Conservation (phyloP, 2,888 invertebrate species). For the Cartodere bifasciata region DNA sequence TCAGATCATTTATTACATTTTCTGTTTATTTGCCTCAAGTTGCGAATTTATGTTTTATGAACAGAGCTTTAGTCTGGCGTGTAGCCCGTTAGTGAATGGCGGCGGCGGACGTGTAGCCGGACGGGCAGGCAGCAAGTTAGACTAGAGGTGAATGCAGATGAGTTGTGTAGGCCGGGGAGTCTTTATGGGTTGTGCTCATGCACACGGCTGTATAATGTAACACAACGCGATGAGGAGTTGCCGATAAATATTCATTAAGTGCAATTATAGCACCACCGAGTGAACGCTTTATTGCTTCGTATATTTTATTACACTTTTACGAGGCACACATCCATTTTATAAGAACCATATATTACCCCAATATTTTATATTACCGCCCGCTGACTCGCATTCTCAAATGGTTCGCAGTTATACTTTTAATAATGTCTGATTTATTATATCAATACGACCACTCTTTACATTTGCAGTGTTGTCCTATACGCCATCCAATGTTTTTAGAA, state of each 20-base stretch:
- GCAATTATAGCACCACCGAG: constrained; percentile 37
- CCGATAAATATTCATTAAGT: constrained; percentile 38
- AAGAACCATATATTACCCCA: constrained; percentile 23
- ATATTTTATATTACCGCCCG: constrained; percentile 24
- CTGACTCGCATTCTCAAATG: constrained; percentile 10
- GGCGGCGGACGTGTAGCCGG: constrained; percentile 28
- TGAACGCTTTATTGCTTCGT: constrained; percentile 36
- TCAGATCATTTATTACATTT: too few species aligned
- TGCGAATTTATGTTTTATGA: too few species aligned
- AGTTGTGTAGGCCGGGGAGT: constrained; percentile 31
- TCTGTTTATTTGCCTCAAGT: too few species aligned
- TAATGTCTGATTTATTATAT: too few species aligned
- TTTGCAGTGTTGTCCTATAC: too few species aligned
- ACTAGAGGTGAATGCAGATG: constrained; percentile 34
- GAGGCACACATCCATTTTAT: constrained; percentile 27
- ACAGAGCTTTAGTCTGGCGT: too few species aligned
- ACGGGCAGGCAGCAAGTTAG: too few species aligned
- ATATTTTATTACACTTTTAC: constrained; percentile 36
- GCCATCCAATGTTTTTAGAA: too few species aligned
- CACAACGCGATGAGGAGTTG: constrained; percentile 29
- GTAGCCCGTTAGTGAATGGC: too few species aligned
- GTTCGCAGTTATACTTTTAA: too few species aligned
- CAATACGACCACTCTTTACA: too few species aligned
- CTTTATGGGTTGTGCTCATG: constrained; percentile 31
- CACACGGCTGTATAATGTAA: constrained; percentile 29